Conservation (phyloP, 2,797 vertebrate species). For the Anolis apletophallus region DNA sequence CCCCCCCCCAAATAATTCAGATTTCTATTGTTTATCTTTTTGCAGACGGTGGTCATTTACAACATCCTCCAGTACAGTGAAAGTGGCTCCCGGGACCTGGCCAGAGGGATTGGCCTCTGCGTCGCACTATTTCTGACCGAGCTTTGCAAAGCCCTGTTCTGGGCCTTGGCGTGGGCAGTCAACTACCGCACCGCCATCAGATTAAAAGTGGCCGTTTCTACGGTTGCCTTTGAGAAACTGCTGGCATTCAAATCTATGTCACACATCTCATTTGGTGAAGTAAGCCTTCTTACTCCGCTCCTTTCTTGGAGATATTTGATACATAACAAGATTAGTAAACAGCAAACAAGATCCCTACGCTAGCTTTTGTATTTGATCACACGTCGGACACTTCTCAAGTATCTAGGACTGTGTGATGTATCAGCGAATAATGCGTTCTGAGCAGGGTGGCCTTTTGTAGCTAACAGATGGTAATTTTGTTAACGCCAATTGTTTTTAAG, state of each 20-base stretch:
- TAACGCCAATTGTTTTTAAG: too few species aligned
- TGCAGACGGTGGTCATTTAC: conserved; percentile 81
- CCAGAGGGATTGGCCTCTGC: conserved; percentile 78
- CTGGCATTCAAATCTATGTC: conserved; percentile 78
- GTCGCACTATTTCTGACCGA: conserved; percentile 80
- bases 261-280: conserved; percentile 83
- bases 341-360: too few species aligned
- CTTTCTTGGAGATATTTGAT: neutral
- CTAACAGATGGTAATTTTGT: too few species aligned
- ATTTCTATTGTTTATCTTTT: conserved; percentile 17
- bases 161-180: conserved; percentile 81
- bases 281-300: conserved; percentile 49
- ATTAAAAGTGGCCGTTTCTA: conserved; percentile 81
- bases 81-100: conserved; percentile 13
- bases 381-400: too few species aligned
- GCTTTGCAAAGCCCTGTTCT: conserved; percentile 77
- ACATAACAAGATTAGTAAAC: too few species aligned
- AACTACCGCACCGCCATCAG: conserved; percentile 82
- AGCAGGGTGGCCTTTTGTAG: too few species aligned
- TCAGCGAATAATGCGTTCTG: too few species aligned
- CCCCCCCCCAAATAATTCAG: neutral
- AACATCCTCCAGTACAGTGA: conserved; percentile 78
- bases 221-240: conserved; percentile 81
- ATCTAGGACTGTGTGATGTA: too few species aligned
- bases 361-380: too few species aligned